Conservation (phyloP, 2,888 invertebrate genomes). For the Endotricha flammealis region DNA sequence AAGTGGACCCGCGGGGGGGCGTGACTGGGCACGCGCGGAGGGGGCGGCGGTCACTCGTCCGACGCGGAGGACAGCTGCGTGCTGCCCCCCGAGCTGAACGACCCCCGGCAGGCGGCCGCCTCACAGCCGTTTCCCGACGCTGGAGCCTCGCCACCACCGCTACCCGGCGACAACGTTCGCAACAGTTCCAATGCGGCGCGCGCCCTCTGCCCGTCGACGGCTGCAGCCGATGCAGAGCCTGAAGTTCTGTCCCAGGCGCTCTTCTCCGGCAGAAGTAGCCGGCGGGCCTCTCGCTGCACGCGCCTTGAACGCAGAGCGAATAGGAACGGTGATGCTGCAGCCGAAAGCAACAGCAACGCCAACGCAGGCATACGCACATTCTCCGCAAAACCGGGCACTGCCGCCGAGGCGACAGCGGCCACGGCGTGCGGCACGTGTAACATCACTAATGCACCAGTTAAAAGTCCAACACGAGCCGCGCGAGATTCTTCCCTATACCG, state of each 20-base stretch:
- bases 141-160: conserved; percentile 51
- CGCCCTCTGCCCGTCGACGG: conserved; percentile 73
- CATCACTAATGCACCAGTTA: conserved; percentile 84
- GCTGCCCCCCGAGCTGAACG: conserved; percentile 81
- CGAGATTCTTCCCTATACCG: conserved; percentile 92
- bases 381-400: conserved; percentile 72
- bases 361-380: conserved; percentile 69
- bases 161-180: conserved; percentile 63
- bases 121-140: conserved; percentile 63
- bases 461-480: conserved; percentile 85
- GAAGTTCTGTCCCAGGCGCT: conserved; percentile 74
- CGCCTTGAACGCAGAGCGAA: conserved; percentile 87
- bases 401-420: conserved; percentile 49
- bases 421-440: conserved; percentile 83
- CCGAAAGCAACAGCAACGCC: conserved; percentile 78
- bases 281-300: conserved; percentile 71
- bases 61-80: conserved; percentile 80
- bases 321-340: conserved; percentile 84
- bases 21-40: conserved; percentile 32
- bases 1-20: conserved; percentile 50
- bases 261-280: conserved; percentile 59
- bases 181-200: conserved; percentile 63
- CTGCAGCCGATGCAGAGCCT: conserved; percentile 74
- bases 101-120: conserved; percentile 77
- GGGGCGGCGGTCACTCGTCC: conserved; percentile 74